These are phyloP conservation scores for Xenopus borealis DNA, from an alignment of 2,113 vertebrate species.

Conservation along the genomic window DNA sequence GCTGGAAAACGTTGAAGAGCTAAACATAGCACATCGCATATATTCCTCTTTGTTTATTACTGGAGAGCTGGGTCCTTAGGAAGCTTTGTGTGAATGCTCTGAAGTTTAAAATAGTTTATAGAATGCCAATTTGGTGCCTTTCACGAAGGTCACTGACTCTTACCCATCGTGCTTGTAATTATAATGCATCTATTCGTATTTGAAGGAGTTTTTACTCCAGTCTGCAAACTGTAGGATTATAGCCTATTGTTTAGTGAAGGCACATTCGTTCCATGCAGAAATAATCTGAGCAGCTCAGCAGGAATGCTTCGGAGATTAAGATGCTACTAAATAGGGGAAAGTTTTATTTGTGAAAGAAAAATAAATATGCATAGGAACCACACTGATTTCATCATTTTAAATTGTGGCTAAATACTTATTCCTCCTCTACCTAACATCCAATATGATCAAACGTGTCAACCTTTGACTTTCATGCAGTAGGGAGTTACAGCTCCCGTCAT, in stretches of 20 bases:
- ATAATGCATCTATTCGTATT: conserved; percentile 17
- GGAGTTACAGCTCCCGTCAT: no score
- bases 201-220: conserved; percentile 25
- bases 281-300: conserved; percentile 32
- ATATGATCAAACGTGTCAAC: no score
- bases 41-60: conserved; percentile 3
- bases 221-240: conserved; percentile 20
- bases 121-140: conserved; percentile 33
- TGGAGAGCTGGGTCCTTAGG: conserved; percentile 12
- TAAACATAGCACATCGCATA: conserved; percentile 20
- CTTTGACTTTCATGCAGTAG: no score
- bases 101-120: conserved; percentile 20
- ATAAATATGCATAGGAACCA: neutral
- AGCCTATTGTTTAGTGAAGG: conserved; percentile 18
- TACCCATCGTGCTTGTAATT: conserved; percentile 13
- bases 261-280: conserved; percentile 14
- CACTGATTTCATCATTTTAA: conserved; percentile 1
- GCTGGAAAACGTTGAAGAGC: conserved; percentile 1
- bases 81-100: conserved; percentile 6
- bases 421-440: neutral
- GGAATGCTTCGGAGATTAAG: conserved; percentile 27
- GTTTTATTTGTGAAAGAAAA: conserved; percentile 8
- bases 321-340: conserved; percentile 8
- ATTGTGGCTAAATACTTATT: neutral
- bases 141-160: conserved; percentile 25